Conservation (phyloP, 2,113 vertebrate species). For the Merops nubicus region DNA sequence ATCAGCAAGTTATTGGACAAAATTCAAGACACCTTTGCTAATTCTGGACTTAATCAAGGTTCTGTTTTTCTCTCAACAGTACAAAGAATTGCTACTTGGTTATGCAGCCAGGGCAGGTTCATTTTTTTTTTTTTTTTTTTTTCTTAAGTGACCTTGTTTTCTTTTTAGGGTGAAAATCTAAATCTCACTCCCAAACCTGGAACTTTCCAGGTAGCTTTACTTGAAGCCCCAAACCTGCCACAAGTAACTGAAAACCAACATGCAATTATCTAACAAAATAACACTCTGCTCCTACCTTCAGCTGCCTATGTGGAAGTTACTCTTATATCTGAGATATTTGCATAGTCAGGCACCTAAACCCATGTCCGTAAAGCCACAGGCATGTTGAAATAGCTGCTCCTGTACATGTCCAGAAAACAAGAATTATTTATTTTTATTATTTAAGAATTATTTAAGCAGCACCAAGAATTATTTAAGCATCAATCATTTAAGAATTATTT, state of each 20-base stretch:
- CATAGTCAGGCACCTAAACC: background rate
- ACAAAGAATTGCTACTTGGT: background rate
- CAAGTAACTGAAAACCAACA: fast-evolving
- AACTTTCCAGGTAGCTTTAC: background rate
- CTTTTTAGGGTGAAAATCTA: background rate
- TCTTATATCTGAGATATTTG: background rate
- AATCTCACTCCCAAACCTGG: background rate
- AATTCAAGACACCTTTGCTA: background rate
- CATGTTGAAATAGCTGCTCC: background rate
- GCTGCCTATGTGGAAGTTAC: background rate
- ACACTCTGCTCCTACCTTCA: background rate
- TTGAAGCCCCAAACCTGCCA: background rate
- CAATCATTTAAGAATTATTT: too few relatives aligned
- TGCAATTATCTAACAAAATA: background rate
- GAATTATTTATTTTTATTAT: background rate
- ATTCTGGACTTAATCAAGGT: background rate
- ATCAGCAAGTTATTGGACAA: background rate
- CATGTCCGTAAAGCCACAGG: background rate
- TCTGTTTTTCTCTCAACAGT: background rate
- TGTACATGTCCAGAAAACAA: background rate
- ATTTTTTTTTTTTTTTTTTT: background rate
- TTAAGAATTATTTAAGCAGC: too few relatives aligned
- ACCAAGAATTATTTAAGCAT: too few relatives aligned
- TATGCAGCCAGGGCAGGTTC: fast-evolving
- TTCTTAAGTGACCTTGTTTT: background rate